phyloP scores from a whole-genome alignment of 2,113 vertebrate species.

The Urocynchramus pylzowi region DNA sequence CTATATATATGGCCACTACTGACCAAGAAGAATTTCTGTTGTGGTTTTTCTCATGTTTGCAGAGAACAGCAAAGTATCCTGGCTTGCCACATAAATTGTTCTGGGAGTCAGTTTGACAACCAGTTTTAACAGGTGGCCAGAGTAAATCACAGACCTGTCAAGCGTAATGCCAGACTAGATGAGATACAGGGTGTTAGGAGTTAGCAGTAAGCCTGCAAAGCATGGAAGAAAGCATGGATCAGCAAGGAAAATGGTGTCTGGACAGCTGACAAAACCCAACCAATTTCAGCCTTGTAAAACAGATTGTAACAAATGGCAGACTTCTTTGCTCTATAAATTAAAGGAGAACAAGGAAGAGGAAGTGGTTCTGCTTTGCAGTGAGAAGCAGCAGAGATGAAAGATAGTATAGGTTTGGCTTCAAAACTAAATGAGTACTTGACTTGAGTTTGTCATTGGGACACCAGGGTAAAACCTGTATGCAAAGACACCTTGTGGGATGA shows the following conservation, averaged over 20 bases:
- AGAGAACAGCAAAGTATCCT: neutral
- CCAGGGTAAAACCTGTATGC: neutral
- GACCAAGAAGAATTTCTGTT: neutral
- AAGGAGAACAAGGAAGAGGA: conserved; percentile 13
- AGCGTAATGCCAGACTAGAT: neutral
- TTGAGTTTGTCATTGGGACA: neutral
- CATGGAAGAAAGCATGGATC: neutral
- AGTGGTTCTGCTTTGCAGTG: neutral
- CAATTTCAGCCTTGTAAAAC: neutral
- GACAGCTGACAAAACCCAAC: neutral
- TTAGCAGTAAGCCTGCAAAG: neutral
- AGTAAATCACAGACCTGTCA: conserved; percentile 25
- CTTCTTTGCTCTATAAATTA: neutral
- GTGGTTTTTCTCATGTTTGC: neutral
- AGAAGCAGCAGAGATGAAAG: neutral
- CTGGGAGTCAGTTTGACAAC: neutral
- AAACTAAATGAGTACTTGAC: neutral
- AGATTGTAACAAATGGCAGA: neutral
- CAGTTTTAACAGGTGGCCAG: neutral
- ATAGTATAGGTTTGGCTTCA: neutral
- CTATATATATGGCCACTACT: neutral
- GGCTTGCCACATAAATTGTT: neutral
- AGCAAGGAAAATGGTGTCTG: neutral
- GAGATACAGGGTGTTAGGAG: neutral
- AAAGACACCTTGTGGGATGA: neutral